Evolutionary conservation across 2,113 vertebrate genomes (phyloP).

Genomic region (Notothenia rossii): DNA sequence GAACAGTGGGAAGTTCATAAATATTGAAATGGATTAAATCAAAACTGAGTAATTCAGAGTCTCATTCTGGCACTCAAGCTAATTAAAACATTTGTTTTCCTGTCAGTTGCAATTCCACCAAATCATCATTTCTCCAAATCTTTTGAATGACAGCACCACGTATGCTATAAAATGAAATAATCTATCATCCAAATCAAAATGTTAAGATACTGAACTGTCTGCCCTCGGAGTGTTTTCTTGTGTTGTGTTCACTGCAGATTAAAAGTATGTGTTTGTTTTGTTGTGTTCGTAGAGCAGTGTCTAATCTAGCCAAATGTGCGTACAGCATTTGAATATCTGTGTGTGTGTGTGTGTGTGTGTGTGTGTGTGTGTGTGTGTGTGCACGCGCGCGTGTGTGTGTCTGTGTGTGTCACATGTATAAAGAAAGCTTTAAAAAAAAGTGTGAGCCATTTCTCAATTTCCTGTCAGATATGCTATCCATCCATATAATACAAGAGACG

Average conservation of each 20-base stretch:
- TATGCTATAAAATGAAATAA: too few relatives aligned
- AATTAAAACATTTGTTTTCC: slow-evolving; percentile 49
- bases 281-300: neutral
- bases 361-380: neutral
- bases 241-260: neutral
- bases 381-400: too few relatives aligned
- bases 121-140: too few relatives aligned
- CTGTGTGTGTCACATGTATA: too few relatives aligned
- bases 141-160: too few relatives aligned
- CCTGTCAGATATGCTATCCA: neutral
- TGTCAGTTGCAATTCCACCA: neutral
- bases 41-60: slow-evolving; percentile 32
- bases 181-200: too few relatives aligned
- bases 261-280: neutral
- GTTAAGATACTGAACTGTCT: neutral
- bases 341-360: neutral
- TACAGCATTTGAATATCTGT: neutral
- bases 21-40: slow-evolving; percentile 25
- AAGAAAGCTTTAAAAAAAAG: neutral
- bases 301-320: neutral
- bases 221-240: neutral
- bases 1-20: slow-evolving; percentile 33
- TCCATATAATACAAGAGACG: too few relatives aligned
- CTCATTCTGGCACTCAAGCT: slow-evolving; percentile 1
- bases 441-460: neutral